Percentiles rank a stretch among this genome's conserved stretches.
phyloP scores from a whole-genome alignment of 2,888 invertebrate genomes.

The Fissipunctia ypsillon region DNA sequence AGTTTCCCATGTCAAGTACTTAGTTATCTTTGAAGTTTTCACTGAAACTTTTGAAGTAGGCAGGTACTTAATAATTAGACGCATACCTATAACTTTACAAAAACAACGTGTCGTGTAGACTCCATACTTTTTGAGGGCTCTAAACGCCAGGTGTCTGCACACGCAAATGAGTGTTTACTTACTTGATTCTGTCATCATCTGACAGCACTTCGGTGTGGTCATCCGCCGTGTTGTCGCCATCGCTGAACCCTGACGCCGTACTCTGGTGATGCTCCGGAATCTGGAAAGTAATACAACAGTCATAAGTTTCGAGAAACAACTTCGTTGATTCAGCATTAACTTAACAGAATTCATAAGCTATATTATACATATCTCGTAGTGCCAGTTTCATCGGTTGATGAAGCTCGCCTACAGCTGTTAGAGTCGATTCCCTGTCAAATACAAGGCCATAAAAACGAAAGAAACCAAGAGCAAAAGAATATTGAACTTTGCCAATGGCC shows the following conservation, averaged over 20 bases:
- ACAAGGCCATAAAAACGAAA: background rate
- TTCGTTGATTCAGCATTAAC: background rate
- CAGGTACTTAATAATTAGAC: too few relatives aligned
- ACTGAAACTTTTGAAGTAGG: too few relatives aligned
- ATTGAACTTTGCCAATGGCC: background rate
- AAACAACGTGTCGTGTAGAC: background rate
- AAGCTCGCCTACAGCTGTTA: background rate
- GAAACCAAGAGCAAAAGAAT: background rate
- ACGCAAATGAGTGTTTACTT: slow-evolving; percentile 65
- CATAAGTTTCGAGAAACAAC: background rate
- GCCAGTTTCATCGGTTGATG: background rate
- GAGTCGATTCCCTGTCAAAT: background rate
- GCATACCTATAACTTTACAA: too few relatives aligned
- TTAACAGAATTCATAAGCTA: background rate
- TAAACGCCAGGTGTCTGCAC: background rate
- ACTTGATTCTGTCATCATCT: slow-evolving; percentile 85
- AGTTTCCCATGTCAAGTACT: background rate
- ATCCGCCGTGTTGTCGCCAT: slow-evolving; percentile 84
- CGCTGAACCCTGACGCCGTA: slow-evolving; percentile 86
- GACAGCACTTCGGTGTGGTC: slow-evolving; percentile 82
- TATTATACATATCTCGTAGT: background rate
- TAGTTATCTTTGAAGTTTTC: background rate
- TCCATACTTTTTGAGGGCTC: background rate
- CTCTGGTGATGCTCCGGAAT: slow-evolving; percentile 89
- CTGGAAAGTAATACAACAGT: slow-evolving; percentile 68